Percentiles rank a stretch among this genome's conserved stretches.
Conservation (phyloP, 2,113 vertebrate genomes). For the Picathartes gymnocephalus region DNA sequence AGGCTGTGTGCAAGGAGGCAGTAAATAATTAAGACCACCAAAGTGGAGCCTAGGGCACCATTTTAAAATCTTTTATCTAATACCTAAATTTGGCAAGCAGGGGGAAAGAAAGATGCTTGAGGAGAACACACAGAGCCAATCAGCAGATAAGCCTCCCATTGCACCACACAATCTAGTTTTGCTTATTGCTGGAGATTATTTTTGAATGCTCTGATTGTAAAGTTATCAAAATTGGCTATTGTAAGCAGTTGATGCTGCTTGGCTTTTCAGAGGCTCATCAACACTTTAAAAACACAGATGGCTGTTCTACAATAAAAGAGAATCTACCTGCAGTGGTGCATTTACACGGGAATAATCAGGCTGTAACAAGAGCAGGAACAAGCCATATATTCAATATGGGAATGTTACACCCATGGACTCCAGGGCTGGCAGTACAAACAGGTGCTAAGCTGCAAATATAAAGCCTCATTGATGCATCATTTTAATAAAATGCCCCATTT, state of each 20-base stretch:
- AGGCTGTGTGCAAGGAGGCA: conserved; percentile 21
- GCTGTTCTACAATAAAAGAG: conserved; percentile 37
- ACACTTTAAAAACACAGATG: conserved; percentile 62
- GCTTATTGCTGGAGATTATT: conserved; percentile 44
- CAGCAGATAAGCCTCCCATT: neutral
- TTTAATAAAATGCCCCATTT: conserved; percentile 32
- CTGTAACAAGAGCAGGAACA: neutral
- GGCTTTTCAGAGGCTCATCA: conserved; percentile 57
- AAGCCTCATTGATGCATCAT: conserved; percentile 31
- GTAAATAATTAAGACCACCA: conserved; percentile 55
- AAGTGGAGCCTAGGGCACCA: conserved; percentile 17
- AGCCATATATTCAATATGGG: neutral
- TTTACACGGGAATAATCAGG: conserved; percentile 33
- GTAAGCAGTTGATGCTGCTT: conserved; percentile 22
- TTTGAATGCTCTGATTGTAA: conserved; percentile 25
- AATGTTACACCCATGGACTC: neutral
- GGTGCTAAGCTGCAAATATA: neutral
- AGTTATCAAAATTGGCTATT: conserved; percentile 49
- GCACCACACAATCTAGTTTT: neutral
- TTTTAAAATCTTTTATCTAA: conserved; percentile 23
- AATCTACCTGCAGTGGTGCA: conserved; percentile 47
- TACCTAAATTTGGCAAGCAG: neutral
- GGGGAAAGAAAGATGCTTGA: neutral
- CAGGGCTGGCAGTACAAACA: neutral
- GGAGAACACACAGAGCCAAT: neutral